Base-by-base conservation (phyloP, 2,888 invertebrate genomes). In the Anticlea derivata region DNA sequence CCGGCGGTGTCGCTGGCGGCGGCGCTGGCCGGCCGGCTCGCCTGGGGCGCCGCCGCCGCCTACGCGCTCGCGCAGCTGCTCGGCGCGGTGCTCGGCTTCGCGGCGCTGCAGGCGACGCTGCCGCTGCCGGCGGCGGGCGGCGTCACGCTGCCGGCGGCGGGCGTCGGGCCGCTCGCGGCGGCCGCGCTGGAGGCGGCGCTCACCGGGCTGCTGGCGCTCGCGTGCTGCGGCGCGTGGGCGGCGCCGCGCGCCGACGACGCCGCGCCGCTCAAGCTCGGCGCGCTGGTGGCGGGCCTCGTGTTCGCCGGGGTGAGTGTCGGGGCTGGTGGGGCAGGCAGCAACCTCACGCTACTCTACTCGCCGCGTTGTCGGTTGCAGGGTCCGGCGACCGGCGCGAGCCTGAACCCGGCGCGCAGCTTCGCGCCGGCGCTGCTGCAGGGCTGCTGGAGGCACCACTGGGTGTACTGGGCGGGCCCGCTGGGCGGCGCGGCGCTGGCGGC, bases 1-100 rank as follows among this genome's bases (percentile, higher is more conserved):
- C 96, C 96, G 0, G 93, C 94, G 1, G 94, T 96, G 8, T 94
- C 95, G 7, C 83, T 95, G 17, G 93, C 95, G 2, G 92, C 93
- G 24, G 70, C 93, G 40, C 71, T 94, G 48, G 70, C 91, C 54
- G 92, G 93, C 5, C 70, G 86, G 26, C 78, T 93, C 29, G 77
- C 83, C 10, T 72, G 91, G 26, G 46, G 35, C 26, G 62, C 71
- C 1, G 84, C 80, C 6, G 55, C 61, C 10, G 79, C 57, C 1
- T 84, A 85, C 71, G 65, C 34, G 50, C 23, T 71, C 49, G 83
- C 82, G 63, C 86, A 88, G 74, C 7, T 68, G 53, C 27, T 61
- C 12, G 88, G 87, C 62, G 84, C 75, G 22, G 41, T 66, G 55
- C 53, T 77, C 41, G 87, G 86, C 27, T 80, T 77, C 73, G 78